Percentiles rank a stretch among this genome's conserved stretches.
Conservation (phyloP, 2,888 invertebrate genomes). For the Bibio marci region DNA sequence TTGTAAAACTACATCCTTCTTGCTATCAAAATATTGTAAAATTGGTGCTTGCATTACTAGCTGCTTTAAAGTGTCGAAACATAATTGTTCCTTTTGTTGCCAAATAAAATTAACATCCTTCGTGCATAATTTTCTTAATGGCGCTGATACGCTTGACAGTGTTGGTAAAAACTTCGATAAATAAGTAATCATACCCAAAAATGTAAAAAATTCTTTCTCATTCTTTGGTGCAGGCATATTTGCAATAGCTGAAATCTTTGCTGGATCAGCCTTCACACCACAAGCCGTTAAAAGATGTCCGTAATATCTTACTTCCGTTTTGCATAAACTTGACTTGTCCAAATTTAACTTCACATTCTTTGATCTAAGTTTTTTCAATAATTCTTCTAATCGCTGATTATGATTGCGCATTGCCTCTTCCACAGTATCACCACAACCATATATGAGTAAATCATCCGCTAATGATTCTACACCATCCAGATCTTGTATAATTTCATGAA, state of each 20-base stretch:
- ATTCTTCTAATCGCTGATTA: slow-evolving; percentile 8
- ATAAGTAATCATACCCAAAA: neutral
- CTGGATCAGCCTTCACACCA: neutral
- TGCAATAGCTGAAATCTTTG: neutral
- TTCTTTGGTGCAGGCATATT: neutral
- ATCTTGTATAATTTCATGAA: neutral
- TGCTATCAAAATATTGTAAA: neutral
- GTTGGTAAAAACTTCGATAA: neutral
- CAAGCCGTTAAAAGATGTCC: slow-evolving; percentile 8
- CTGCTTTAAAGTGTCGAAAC: neutral
- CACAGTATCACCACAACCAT: neutral
- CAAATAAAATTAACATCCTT: neutral
- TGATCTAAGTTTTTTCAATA: slow-evolving; percentile 8
- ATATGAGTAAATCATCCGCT: neutral
- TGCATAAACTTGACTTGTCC: slow-evolving; percentile 10
- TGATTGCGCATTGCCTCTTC: slow-evolving; percentile 11
- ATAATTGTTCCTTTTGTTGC: neutral
- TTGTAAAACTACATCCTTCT: neutral
- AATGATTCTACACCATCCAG: neutral
- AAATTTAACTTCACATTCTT: slow-evolving; percentile 11
- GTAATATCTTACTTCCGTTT: slow-evolving; percentile 9
- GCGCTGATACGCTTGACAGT: neutral
- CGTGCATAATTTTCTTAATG: neutral
- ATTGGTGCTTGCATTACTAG: neutral
- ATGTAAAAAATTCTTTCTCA: neutral